phyloP scores from a whole-genome alignment of 2,888 invertebrate species.

The Eilema sororculum region DNA sequence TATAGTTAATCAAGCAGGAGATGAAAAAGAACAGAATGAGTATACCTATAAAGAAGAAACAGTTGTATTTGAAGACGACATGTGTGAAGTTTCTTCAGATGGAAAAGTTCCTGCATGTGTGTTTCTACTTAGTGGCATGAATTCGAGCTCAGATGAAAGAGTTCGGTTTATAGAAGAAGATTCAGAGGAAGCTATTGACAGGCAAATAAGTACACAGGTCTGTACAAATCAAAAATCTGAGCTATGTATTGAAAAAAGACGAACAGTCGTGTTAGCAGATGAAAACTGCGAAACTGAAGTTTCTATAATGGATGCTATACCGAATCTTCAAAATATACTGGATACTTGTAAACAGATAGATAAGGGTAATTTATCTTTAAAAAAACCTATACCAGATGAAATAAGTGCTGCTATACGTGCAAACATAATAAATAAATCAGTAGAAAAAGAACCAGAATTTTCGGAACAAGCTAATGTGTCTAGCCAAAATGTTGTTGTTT shows the following conservation, averaged over 20 bases:
- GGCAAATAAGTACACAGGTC: conserved; percentile 36
- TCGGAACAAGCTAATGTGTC: conserved; percentile 13
- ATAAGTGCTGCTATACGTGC: conserved; percentile 16
- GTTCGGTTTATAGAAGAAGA: neutral
- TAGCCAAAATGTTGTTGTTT: conserved; percentile 45
- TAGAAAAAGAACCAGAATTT: conserved; percentile 5
- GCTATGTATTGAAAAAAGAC: conserved; percentile 10
- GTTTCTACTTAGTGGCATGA: conserved; percentile 23
- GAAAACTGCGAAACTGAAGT: conserved; percentile 21
- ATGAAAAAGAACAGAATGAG: neutral
- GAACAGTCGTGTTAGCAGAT: conserved; percentile 22
- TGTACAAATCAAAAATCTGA: conserved; percentile 20
- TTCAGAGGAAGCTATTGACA: neutral
- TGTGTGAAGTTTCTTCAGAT: conserved; percentile 32
- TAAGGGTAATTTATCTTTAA: conserved; percentile 25
- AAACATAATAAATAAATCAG: conserved; percentile 20
- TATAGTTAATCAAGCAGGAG: neutral
- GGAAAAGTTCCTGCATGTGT: conserved; percentile 37
- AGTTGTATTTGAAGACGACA: neutral
- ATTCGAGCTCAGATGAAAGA: conserved; percentile 4
- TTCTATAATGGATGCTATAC: conserved; percentile 36
- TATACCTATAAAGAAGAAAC: neutral
- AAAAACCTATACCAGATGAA: conserved; percentile 40
- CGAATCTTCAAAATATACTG: conserved; percentile 12
- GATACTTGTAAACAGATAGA: conserved; percentile 22